Evolutionary conservation across 2,888 invertebrate species (phyloP).

Genomic region (Phalera bucephala): DNA sequence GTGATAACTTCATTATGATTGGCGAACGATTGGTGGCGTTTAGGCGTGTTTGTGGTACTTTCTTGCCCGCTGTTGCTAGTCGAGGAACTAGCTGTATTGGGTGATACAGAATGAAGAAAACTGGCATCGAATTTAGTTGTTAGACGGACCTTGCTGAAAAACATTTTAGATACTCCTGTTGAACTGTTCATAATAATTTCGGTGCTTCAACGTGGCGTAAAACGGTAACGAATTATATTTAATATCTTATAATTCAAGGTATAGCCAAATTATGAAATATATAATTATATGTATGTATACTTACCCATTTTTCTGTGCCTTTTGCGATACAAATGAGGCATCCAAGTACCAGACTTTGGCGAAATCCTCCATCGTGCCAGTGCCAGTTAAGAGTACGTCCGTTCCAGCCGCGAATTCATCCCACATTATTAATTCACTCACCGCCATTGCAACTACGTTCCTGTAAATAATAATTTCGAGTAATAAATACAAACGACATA

Average conservation of each 20-base stretch:
- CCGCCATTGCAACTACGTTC: conserved; percentile 68
- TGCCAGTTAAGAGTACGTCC: conserved; percentile 69
- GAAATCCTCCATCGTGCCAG: conserved; percentile 60
- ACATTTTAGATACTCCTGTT: neutral
- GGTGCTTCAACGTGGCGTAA: neutral
- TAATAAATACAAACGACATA: no score
- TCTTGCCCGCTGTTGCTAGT: conserved; percentile 38
- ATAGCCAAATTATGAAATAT: no score
- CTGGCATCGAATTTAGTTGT: conserved; percentile 75
- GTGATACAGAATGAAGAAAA: conserved; percentile 55
- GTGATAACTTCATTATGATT: conserved; percentile 43
- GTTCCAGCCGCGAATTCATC: conserved; percentile 65
- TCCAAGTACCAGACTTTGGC: conserved; percentile 75
- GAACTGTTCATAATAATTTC: neutral
- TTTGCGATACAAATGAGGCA: conserved; percentile 60
- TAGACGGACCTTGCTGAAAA: conserved; percentile 62
- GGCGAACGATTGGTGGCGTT: conserved; percentile 62
- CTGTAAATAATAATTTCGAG: conserved; percentile 32
- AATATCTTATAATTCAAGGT: no score
- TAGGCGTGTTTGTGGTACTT: conserved; percentile 50
- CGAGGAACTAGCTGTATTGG: conserved; percentile 46
- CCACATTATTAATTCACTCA: conserved; percentile 59
- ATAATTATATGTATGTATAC: no score
- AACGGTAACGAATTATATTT: no score
- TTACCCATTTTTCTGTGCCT: conserved; percentile 62